Evolutionary conservation across 2,113 vertebrate species (phyloP).

Genomic region (Geococcyx californianus): DNA sequence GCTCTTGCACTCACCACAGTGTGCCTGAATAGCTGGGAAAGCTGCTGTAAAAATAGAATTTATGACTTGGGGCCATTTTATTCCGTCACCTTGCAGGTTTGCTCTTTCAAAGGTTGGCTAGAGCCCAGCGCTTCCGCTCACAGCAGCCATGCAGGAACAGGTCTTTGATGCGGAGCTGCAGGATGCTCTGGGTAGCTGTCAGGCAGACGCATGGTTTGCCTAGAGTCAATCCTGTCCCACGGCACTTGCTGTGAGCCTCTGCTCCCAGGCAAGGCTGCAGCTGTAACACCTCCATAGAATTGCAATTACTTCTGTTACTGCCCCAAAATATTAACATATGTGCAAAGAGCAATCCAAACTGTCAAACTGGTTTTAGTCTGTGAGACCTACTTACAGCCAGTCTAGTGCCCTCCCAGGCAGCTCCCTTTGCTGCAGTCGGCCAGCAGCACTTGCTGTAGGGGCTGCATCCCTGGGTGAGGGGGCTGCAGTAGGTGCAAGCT

Average conservation of each 20-base stretch:
- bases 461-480: accelerated
- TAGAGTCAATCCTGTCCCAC: background rate
- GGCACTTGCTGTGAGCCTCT: background rate
- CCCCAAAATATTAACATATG: background rate
- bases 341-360: background rate
- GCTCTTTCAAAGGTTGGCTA: background rate
- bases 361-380: background rate
- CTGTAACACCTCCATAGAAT: background rate
- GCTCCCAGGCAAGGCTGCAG: background rate
- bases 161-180: background rate
- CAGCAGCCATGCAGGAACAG: background rate
- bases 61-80: background rate
- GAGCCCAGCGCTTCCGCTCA: background rate
- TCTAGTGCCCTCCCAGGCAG: background rate
- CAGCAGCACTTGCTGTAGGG: background rate
- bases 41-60: background rate
- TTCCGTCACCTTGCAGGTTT: background rate
- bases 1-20: background rate
- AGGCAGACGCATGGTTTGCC: background rate
- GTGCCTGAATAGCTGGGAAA: background rate
- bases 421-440: background rate
- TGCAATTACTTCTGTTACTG: background rate
- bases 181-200: background rate
- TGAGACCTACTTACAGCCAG: background rate
- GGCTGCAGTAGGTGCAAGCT: background rate